These are phyloP conservation scores for Tetragonula clypearis DNA, from an alignment of 1,140 invertebrate species.

Conservation along the genomic window DNA sequence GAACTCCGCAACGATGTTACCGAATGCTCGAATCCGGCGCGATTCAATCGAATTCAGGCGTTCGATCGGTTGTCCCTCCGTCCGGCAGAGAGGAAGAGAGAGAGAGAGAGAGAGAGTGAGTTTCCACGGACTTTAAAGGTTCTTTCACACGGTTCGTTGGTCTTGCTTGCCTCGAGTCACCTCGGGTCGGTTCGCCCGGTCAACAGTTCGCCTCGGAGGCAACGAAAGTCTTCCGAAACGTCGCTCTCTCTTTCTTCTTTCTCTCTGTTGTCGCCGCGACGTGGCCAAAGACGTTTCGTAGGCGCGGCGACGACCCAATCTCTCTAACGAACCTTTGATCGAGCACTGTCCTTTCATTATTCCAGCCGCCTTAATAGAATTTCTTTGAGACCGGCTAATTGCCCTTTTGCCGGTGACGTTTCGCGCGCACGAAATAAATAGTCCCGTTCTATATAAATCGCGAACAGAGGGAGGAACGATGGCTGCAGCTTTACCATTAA, in stretches of 20 bases:
- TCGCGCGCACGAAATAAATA: neutral
- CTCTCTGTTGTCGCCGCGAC: neutral
- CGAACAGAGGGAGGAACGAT: neutral
- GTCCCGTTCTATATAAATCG: neutral
- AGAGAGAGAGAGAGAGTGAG: conserved; percentile 8
- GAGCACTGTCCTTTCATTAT: conserved; percentile 20
- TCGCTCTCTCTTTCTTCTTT: neutral
- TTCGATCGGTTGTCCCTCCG: conserved; percentile 22
- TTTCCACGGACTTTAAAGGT: conserved; percentile 46
- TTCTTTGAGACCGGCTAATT: conserved; percentile 35
- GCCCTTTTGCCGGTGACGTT: neutral
- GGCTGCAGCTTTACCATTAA: neutral
- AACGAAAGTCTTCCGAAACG: neutral
- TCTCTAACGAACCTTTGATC: conserved; percentile 43
- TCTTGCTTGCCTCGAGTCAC: neutral
- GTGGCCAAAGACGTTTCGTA: neutral
- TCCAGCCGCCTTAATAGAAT: conserved; percentile 13
- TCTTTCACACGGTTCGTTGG: conserved; percentile 28
- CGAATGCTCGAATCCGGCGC: conserved; percentile 53
- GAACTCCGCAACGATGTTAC: conserved; percentile 64
- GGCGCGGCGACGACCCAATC: conserved; percentile 1
- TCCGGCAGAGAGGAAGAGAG: neutral
- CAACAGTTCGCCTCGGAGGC: neutral
- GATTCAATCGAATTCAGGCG: conserved; percentile 64
- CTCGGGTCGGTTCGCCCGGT: neutral